Conservation (phyloP, 23 tunicate genomes). For the Ciona savignyi region DNA sequence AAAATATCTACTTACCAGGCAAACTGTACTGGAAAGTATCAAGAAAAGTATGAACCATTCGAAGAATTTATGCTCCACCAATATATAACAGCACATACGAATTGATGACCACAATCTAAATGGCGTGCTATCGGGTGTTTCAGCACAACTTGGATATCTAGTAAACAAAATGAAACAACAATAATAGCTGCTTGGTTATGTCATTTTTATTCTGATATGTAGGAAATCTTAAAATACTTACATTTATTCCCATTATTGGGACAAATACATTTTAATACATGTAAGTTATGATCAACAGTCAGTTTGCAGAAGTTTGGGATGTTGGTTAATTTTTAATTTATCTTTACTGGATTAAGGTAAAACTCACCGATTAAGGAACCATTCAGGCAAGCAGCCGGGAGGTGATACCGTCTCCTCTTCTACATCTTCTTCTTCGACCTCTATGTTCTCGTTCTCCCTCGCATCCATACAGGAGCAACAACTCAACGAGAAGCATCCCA, state of each 20-base stretch:
- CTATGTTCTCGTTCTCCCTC: background rate
- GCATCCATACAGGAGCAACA: background rate
- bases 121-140: background rate
- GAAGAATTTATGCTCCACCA: slow-evolving; percentile 70
- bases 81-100: slow-evolving; percentile 28
- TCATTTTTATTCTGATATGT: no score
- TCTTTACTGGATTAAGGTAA: background rate
- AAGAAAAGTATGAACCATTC: slow-evolving; percentile 77
- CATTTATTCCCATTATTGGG: no score
- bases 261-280: no score
- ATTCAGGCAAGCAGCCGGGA: background rate
- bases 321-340: no score
- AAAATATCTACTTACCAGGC: slow-evolving; percentile 86
- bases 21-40: slow-evolving; percentile 79
- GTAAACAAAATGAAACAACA: background rate
- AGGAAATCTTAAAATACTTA: no score
- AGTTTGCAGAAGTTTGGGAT: no score
- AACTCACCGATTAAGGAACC: background rate
- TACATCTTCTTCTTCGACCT: background rate
- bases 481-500: background rate
- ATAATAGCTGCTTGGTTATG: no score
- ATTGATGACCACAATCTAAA: slow-evolving; percentile 32
- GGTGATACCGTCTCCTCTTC: background rate
- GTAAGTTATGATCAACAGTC: no score
- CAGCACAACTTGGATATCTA: slow-evolving; percentile 9